Evolutionary conservation across 2,888 invertebrate genomes (phyloP), one percentile per base, ranked within the genome.

Genomic region (Altica lythri): DNA sequence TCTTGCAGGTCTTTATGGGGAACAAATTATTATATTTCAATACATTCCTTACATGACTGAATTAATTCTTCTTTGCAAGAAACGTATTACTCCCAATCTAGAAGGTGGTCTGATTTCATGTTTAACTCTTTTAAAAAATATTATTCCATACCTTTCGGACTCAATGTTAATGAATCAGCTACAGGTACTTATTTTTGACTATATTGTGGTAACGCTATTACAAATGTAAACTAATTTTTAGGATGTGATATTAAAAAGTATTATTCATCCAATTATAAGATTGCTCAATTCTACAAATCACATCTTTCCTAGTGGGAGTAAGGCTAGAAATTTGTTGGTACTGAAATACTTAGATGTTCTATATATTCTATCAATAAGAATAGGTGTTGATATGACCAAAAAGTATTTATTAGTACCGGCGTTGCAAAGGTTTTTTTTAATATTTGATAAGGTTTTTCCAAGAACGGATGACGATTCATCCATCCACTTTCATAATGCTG

Each of bases 21-120:
- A 93, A 70, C 90, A 92, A 68, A 83, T 95, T 55, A 88, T 95
- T 68, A 80, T 94, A 61, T 79, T 90, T 63, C 95, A 95, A 75
- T 95, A 95, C 76, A 79, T 95, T 59, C 92, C 94, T 0, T 93
- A 94, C 71, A 89, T 92, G 79, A 87, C 88, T 19, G 95, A 95
- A 72, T 74, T 95, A 56, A 86, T 93, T 40, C 86, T 88, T 1
- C 82, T 91, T 10, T 92, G 92, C 64, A 86, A 89, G 56, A 84
- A 88, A 56, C 85, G 91, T 59, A 77, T 96, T 60, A 93, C 93
- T 0, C 78, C 84, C 2, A 90, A 90, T 69, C 79, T 95, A 42
- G 97, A 97, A 79, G 92, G 92, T 12, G 94, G 92, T 2, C 81
- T 94, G 4, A 86, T 95, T 29, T 92, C 93, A 1, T 89, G 90